These are phyloP conservation scores for Argya squamiceps DNA, from an alignment of 2,797 vertebrate species.

Conservation along the genomic window DNA sequence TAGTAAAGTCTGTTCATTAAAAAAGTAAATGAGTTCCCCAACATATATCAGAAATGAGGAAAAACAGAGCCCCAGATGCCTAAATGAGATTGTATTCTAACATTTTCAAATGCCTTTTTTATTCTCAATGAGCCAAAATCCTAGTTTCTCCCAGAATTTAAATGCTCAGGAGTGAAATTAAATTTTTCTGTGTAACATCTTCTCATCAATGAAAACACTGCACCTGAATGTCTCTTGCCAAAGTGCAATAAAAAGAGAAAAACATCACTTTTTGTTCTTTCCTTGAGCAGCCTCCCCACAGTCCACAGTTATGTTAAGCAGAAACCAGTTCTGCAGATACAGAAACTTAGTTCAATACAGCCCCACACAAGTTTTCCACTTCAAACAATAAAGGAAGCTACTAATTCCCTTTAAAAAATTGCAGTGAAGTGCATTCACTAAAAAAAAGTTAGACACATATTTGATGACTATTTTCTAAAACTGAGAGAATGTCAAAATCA, in stretches of 20 bases:
- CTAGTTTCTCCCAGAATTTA: neutral
- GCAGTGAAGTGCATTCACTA: neutral
- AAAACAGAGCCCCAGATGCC: neutral
- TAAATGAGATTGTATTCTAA: neutral
- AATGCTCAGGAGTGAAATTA: neutral
- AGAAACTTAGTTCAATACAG: neutral
- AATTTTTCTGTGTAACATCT: neutral
- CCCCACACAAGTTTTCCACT: neutral
- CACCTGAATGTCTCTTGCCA: neutral
- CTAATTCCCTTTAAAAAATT: neutral
- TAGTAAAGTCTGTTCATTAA: neutral
- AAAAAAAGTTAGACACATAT: neutral
- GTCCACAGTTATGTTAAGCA: neutral
- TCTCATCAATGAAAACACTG: neutral
- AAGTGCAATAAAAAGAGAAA: neutral
- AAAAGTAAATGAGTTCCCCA: neutral
- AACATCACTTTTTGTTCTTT: fast-evolving
- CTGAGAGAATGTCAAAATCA: neutral
- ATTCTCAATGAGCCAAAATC: neutral
- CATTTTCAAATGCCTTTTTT: neutral
- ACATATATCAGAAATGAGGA: neutral
- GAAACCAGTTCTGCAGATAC: neutral
- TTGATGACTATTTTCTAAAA: neutral
- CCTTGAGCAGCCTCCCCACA: neutral
- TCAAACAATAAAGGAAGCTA: neutral